Evolutionary conservation across 2,888 invertebrate genomes (phyloP), one percentile per base, ranked within the genome.

Genomic region (Philopedon plagiatum): DNA sequence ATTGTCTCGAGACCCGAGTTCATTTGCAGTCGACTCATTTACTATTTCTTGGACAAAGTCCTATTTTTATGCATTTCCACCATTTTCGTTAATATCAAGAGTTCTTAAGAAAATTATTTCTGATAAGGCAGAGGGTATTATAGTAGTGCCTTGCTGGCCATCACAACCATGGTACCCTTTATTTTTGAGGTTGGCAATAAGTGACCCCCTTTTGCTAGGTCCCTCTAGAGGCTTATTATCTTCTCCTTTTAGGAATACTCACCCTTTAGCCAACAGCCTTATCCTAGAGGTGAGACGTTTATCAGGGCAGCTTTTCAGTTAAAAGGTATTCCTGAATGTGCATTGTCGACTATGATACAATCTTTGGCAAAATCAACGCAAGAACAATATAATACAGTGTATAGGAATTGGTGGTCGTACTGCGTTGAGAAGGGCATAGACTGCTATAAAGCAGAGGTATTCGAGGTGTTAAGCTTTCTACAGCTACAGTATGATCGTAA

Each of bases 1-100:
- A 4, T 80, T 80, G 78, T 37, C 69, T 13, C 54, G 58, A 61
- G 79, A 80, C 58, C 79, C 80, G 29, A 71, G 75, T 5, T 73
- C 78, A 0, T 15, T 64, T 5, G 75, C 71, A 1, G 70, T 81
- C 0, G 79, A 81, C 56, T 80, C 81, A 0, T 81, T 81, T 64
- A 81, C 78, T 11, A 72, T 67, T 46, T 18, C 29, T 63, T 66
- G 76, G 76, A 23, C 75, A 5, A 1, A 3, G 1, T 44, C 3
- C 8, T 73, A 70, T 41, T 75, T 74, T 54, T 75, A 75, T 64
- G 75, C 73, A 1, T 73, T 75, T 37, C 75, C 75, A 1, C 73
- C 73, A 5, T 75, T 75, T 37, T 61, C 58, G 0, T 13, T 80
- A 2, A 72, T 81, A 23, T 61, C 79, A 29, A 74, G 72, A 63